A percentile compares a stretch with the other conserved stretches of the same genome.
Evolutionary conservation across 64 coral and sea anemone species (phyloP).

Genomic region (Trachythela sp.): DNA sequence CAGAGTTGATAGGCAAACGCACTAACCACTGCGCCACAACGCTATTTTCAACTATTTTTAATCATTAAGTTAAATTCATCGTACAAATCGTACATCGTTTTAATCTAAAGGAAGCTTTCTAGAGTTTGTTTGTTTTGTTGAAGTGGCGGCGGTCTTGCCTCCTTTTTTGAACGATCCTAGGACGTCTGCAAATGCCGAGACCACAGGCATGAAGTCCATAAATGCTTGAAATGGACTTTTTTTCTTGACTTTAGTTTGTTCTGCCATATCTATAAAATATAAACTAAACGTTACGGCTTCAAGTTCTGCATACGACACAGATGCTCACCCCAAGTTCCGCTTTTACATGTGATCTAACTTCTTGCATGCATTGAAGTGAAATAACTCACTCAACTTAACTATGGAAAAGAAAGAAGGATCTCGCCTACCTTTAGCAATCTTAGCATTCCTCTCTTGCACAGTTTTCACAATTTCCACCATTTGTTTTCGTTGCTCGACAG

Average conservation of each 20-base stretch:
- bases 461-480: not conserved
- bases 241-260: not conserved
- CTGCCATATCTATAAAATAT: not conserved
- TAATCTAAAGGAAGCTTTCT: too few species aligned
- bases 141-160: too few species aligned
- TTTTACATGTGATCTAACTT: not conserved
- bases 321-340: not conserved
- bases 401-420: not conserved
- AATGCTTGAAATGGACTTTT: not conserved
- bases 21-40: too few species aligned
- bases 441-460: not conserved
- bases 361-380: too few species aligned
- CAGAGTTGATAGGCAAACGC: too few species aligned
- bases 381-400: too few species aligned
- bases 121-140: not conserved
- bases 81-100: too few species aligned
- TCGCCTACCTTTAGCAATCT: not conserved
- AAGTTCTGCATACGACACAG: not conserved
- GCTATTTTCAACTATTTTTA: too few species aligned
- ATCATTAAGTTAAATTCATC: too few species aligned
- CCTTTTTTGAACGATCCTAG: not conserved
- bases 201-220: not conserved
- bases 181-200: not conserved
- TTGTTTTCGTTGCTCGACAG: not conserved
- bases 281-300: not conserved